These are phyloP conservation scores for Drosophila sechellia DNA, from an alignment of 1,140 invertebrate species.

Conservation along the genomic window DNA sequence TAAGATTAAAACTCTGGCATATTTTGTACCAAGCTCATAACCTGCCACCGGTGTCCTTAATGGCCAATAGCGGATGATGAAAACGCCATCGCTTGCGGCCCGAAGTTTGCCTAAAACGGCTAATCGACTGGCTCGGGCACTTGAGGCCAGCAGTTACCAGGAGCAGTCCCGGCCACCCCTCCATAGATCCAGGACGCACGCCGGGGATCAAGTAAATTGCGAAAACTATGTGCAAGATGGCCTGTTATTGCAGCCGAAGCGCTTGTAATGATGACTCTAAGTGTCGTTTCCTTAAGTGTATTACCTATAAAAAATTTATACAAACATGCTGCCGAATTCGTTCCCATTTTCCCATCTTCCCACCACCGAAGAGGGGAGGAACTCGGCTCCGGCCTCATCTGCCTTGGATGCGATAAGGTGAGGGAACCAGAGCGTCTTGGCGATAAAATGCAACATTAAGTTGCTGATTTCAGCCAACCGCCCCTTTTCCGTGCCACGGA, in stretches of 20 bases:
- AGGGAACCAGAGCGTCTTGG: constrained; percentile 34
- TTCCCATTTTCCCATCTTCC: constrained; percentile 14
- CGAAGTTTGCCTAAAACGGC: constrained; percentile 64
- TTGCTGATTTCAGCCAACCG: constrained; percentile 64
- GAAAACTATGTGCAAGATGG: constrained; percentile 85
- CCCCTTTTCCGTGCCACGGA: constrained; percentile 7
- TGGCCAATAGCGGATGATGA: constrained; percentile 68
- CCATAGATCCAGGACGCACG: constrained; percentile 20
- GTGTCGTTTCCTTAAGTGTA: constrained; percentile 84
- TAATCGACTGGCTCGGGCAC: constrained; percentile 75
- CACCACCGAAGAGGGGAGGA: constrained; percentile 14
- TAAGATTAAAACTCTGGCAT: constrained; percentile 17
- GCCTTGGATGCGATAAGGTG: constrained; percentile 47
- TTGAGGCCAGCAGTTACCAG: constrained; percentile 69
- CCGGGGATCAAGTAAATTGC: constrained; percentile 83
- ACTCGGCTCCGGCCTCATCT: constrained; percentile 39
- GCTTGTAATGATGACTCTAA: constrained; percentile 85
- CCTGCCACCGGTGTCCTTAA: constrained; percentile 65
- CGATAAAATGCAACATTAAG: constrained; percentile 84
- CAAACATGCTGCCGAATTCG: constrained; percentile 79
- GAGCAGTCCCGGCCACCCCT: constrained; percentile 1
- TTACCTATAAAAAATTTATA: constrained; percentile 85
- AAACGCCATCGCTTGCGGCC: constrained; percentile 51
- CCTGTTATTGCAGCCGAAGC: constrained; percentile 84
- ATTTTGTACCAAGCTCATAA: constrained; percentile 30